A percentile compares a stretch with the other conserved stretches of the same genome.
Conservation (phyloP, 1,140 invertebrate genomes). For the Heliothis virescens region DNA sequence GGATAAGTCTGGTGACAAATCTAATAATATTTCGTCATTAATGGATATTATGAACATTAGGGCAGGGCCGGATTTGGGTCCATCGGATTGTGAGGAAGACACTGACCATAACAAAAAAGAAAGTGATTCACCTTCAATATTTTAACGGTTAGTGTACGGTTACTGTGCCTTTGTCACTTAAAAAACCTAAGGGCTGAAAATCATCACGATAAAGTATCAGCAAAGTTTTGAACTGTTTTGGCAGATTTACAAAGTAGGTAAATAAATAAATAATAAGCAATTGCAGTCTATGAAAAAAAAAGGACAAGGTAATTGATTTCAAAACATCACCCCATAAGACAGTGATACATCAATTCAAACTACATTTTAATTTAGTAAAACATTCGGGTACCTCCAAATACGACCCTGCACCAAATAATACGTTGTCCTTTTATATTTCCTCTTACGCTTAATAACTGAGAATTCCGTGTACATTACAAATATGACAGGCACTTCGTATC, state of each 20-base stretch:
- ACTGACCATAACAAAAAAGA: too few relatives aligned
- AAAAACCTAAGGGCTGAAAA: neutral
- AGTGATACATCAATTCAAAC: too few relatives aligned
- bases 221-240: neutral
- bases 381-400: neutral
- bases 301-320: too few relatives aligned
- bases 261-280: too few relatives aligned
- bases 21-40: slow-evolving; percentile 47
- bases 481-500: slow-evolving; percentile 56
- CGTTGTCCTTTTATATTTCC: slow-evolving; percentile 40
- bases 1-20: slow-evolving; percentile 38
- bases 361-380: too few relatives aligned
- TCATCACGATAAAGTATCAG: neutral
- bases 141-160: too few relatives aligned
- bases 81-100: neutral
- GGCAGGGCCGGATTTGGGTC: slow-evolving; percentile 33
- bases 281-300: too few relatives aligned
- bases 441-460: slow-evolving; percentile 52
- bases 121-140: too few relatives aligned
- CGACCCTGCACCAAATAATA: slow-evolving; percentile 39
- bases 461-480: slow-evolving; percentile 62
- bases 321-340: too few relatives aligned
- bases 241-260: too few relatives aligned
- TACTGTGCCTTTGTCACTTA: too few relatives aligned
- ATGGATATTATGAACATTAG: slow-evolving; percentile 29